A percentile compares a stretch with the other conserved stretches of the same genome.
Conservation (phyloP, 1,140 invertebrate species). For the Neodiprion fabricii region DNA sequence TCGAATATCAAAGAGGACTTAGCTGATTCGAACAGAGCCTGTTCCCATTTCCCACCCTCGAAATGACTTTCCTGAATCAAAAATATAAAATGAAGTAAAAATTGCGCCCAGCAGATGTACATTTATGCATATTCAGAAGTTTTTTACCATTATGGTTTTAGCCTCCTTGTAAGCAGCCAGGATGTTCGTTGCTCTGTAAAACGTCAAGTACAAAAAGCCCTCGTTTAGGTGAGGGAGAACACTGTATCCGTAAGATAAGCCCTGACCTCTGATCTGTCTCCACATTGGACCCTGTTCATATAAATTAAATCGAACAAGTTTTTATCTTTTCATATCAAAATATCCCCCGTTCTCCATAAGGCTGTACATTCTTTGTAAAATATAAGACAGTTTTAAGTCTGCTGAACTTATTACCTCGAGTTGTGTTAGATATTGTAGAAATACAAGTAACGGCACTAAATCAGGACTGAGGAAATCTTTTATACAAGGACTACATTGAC, state of each 20-base stretch:
- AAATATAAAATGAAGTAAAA: constrained; percentile 12
- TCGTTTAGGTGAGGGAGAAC: constrained; percentile 70
- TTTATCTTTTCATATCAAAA: constrained; percentile 10
- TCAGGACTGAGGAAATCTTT: constrained; percentile 70
- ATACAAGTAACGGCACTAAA: constrained; percentile 76
- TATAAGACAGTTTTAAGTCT: not conserved
- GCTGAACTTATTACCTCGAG: constrained; percentile 68
- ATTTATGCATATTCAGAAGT: not conserved
- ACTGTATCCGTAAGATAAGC: constrained; percentile 82
- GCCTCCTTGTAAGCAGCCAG: constrained; percentile 80
- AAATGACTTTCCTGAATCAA: constrained; percentile 71
- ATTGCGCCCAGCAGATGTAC: not conserved
- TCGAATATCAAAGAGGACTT: constrained; percentile 86
- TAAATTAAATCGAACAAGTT: constrained; percentile 14
- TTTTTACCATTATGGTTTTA: constrained; percentile 72
- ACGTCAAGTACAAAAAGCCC: constrained; percentile 73
- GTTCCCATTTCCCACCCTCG: constrained; percentile 70
- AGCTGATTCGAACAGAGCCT: constrained; percentile 79
- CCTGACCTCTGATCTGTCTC: constrained; percentile 82
- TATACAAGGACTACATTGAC: constrained; percentile 71
- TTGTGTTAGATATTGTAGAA: constrained; percentile 87
- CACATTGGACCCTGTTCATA: constrained; percentile 82
- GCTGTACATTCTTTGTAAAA: not conserved
- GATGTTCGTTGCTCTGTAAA: constrained; percentile 78
- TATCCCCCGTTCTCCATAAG: not conserved